Conservation (phyloP, 2,113 vertebrate species). For the Hydrolagus affinis region DNA sequence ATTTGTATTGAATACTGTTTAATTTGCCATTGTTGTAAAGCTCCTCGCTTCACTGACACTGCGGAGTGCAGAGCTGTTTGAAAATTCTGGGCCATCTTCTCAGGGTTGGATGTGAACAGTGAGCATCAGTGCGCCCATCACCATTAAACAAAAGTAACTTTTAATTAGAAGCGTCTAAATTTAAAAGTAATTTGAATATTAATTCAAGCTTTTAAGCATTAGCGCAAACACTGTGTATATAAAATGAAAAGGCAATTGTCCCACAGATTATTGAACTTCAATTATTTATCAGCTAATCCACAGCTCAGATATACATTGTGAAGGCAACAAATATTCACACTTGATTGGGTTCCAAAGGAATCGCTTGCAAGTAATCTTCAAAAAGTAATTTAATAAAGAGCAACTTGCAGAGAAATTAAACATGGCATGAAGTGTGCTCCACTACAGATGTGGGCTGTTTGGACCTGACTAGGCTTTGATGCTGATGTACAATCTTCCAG, state of each 20-base stretch:
- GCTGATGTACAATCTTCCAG: not conserved
- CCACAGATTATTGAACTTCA: not conserved
- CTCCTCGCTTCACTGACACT: not conserved
- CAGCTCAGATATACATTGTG: not conserved
- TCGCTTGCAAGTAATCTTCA: not conserved
- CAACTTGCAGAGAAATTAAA: not conserved
- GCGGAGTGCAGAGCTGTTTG: constrained; percentile 5
- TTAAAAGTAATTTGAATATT: constrained; percentile 21
- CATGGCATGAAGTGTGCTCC: not conserved
- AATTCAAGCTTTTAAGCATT: constrained; percentile 5
- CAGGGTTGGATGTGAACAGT: not conserved
- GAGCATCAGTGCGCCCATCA: not conserved
- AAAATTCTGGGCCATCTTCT: not conserved
- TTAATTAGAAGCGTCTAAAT: constrained; percentile 12
- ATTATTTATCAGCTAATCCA: constrained; percentile 21
- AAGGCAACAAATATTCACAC: not conserved
- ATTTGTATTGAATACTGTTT: constrained; percentile 1
- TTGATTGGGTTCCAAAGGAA: not conserved
- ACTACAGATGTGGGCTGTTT: not conserved
- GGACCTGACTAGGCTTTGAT: not conserved
- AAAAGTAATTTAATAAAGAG: not conserved
- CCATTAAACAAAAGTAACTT: constrained; percentile 12
- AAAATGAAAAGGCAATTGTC: not conserved
- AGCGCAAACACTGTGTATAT: not conserved
- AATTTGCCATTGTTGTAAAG: constrained; percentile 2